Evolutionary conservation across 2,888 invertebrate species (phyloP), one percentile per base, ranked within the genome.

Genomic region (Campoplex capitator): DNA sequence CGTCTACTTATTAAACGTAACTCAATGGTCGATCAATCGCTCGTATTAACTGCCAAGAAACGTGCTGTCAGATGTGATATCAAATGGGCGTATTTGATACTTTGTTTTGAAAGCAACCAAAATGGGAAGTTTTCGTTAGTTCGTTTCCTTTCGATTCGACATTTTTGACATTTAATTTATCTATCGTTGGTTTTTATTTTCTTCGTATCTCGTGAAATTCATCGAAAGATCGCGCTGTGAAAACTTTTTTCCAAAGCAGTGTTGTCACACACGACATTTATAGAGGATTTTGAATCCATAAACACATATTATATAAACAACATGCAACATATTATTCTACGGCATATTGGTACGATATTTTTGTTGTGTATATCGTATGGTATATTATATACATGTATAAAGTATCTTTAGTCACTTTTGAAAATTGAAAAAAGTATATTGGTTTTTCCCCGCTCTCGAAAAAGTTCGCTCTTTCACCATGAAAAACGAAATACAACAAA

Each of bases 301-400:
- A 94, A 94, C 94, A 94, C 94, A 93, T 93, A 94, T 92, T 93
- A 94, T 93, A 93, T 93, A 92, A 94, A 94, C 93, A 94, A 94
- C 94, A 94, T 94, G 93, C 93, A 94, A 94, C 94, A 94, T 93
- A 93, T 94, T 93, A 93, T 91, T 91, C 93, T 94, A 94, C 91
- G 90, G 89, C 91, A 90, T 93, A 92, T 70, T 86, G 76, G 91
- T 93, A 93, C 90, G 92, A 92, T 93, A 92, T 85, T 23, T 23
- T 23, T 85, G 84, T 71, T 82, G 84, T 76, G 80, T 87, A 87
- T 88, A 85, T 85, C 84, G 87, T 85, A 83, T 84, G 23, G 23
- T 23, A 23, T 23, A 23, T 23, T 23, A 88, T 88, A 80, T 81
- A 86, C 84, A 88, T 86, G 83, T 83, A 86, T 85, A 84, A 87